Evolutionary conservation across 2,797 vertebrate genomes (phyloP).

Genomic region (Hoplostethus atlanticus): DNA sequence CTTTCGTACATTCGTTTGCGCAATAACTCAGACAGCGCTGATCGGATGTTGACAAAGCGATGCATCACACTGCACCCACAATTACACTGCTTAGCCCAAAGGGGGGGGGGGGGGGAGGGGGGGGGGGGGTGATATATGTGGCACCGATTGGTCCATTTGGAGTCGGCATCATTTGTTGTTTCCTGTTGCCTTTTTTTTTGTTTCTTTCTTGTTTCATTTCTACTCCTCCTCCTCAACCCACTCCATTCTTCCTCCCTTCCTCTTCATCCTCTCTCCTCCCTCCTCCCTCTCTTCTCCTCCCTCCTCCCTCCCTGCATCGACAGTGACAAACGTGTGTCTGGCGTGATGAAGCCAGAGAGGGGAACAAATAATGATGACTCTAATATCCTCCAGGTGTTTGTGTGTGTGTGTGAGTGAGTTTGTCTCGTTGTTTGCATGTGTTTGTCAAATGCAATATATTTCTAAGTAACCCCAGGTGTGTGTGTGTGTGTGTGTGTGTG

Average conservation of each 20-base stretch:
- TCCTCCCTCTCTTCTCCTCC: background rate
- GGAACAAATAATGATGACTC: slow-evolving; percentile 36
- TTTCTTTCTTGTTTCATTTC: too few relatives aligned
- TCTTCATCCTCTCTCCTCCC: slow-evolving; percentile 4
- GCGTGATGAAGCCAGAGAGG: slow-evolving; percentile 23
- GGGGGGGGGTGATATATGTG: too few relatives aligned
- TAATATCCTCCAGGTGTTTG: slow-evolving; percentile 51
- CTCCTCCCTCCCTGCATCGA: slow-evolving; percentile 6
- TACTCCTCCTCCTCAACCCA: too few relatives aligned
- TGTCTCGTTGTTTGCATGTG: slow-evolving; percentile 13
- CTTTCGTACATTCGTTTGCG: too few relatives aligned
- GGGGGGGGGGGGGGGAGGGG: too few relatives aligned
- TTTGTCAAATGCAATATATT: slow-evolving; percentile 27
- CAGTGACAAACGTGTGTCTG: slow-evolving; percentile 60
- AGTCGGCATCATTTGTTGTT: too few relatives aligned
- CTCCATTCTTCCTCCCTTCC: background rate
- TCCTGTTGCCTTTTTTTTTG: too few relatives aligned
- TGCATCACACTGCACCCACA: too few relatives aligned
- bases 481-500: slow-evolving; percentile 20
- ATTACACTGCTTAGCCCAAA: too few relatives aligned
- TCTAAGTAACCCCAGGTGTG: slow-evolving; percentile 6
- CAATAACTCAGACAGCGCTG: too few relatives aligned
- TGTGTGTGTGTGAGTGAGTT: background rate
- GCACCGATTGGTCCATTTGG: too few relatives aligned
- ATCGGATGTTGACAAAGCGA: too few relatives aligned